Base-by-base conservation (phyloP, 2,113 vertebrate genomes). In the Perca schrenkii region DNA sequence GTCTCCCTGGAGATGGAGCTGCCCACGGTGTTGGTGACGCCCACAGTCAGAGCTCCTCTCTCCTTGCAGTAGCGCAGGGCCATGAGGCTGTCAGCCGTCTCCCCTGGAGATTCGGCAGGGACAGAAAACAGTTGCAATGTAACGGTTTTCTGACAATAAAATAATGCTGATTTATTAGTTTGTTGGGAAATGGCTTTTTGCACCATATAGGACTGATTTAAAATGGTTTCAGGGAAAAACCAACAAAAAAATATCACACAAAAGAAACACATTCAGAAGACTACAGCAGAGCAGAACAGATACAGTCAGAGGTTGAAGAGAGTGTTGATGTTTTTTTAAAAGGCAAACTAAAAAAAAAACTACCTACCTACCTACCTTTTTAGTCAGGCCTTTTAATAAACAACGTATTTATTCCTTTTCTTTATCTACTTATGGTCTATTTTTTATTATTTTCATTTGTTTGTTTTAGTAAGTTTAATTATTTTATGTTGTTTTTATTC, bases 1-100 rank as follows among this genome's bases (percentile, higher is more conserved):
- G 98, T 99, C 93, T 99, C 98, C 0, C 98, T 95, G 0, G 98
- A 99, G 83, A 99, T 98, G 54, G 98, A 99, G 92, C 98, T 99
- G 89, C 98, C 98, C 2, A 99, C 98, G 0, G 98, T 99, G 92
- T 99, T 99, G n/a, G 98, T 99, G 88, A 99, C 94, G 16, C 98
- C 98, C 25, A 99, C 98, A 0, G 98, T 99, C 63, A 99, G 91
- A 72, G 98, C 98, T 2, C 98, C 98, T 72, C 97, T 90, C 91
- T 99, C 98, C 77, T 99, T 99, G 90, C 97, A 99, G 91, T 99
- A 99, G 6, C 95, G 95, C 17, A 99, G 96, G 2, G 94, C 97
- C 97, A 99, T 96, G 84, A 99, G 89, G 1, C 97, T 99, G 88
- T 99, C 98, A 6, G 98, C 98, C 0, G 98, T 99, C 94, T 99